Conservation (phyloP, 2,888 invertebrate genomes). For the Standfussiana lucernea region DNA sequence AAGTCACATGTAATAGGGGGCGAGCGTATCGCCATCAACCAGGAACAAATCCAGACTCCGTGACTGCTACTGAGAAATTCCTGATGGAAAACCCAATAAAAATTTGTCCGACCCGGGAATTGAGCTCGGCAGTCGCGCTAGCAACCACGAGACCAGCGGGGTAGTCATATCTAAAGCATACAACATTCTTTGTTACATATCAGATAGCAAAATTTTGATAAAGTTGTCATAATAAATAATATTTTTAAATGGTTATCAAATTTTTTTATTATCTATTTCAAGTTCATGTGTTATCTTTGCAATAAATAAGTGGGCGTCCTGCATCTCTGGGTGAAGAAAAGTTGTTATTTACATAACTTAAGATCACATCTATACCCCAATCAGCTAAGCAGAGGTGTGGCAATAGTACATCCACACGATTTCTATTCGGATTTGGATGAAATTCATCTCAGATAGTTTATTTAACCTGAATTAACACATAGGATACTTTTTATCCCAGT, state of each 20-base stretch:
- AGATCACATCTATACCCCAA: not conserved
- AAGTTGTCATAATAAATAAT: constrained; percentile 40
- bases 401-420: not conserved
- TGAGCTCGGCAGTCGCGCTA: too few species aligned
- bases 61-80: too few species aligned
- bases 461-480: not conserved
- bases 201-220: constrained; percentile 29
- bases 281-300: constrained; percentile 38
- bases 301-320: not conserved
- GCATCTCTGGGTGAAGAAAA: not conserved
- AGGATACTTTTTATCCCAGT: not conserved
- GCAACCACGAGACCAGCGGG: too few species aligned
- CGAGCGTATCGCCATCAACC: too few species aligned
- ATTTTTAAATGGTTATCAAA: constrained; percentile 9
- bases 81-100: too few species aligned
- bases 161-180: too few species aligned
- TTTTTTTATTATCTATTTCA: constrained; percentile 47
- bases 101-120: too few species aligned
- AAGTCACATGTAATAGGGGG: too few species aligned
- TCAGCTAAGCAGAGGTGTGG: not conserved
- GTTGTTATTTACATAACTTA: not conserved
- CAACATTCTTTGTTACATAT: constrained; percentile 27
- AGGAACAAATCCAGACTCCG: too few species aligned
- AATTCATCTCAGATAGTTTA: not conserved
- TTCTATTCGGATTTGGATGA: too few species aligned